phyloP scores from a whole-genome alignment of 2,797 vertebrate genomes.

The Danio aesculapii region DNA sequence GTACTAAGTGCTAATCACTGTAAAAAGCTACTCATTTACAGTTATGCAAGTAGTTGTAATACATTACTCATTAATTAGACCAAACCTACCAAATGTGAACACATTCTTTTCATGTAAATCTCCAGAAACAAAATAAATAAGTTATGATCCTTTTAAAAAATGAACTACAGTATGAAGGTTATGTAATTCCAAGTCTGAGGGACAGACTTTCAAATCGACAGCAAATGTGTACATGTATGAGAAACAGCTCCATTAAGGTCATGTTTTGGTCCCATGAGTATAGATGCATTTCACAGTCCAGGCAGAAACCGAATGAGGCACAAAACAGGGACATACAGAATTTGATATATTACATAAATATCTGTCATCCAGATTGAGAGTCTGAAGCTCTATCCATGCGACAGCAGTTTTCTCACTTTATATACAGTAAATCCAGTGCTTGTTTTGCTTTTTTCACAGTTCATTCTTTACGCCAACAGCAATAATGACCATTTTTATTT shows the following conservation, averaged over 20 bases:
- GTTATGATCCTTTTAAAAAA: neutral
- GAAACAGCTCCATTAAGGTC: constrained; percentile 27
- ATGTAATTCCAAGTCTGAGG: neutral
- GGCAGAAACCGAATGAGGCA: constrained; percentile 21
- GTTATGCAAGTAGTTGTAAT: too few species aligned
- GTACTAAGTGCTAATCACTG: too few species aligned
- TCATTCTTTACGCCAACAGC: neutral
- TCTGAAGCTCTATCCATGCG: constrained; percentile 16
- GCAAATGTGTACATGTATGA: neutral
- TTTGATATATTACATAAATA: constrained; percentile 44
- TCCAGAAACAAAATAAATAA: neutral
- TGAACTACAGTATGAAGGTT: neutral
- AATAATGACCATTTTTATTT: neutral
- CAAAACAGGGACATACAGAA: neutral
- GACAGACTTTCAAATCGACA: constrained; percentile 5
- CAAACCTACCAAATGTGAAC: too few species aligned
- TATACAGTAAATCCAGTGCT: constrained; percentile 2
- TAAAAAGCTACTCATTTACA: too few species aligned
- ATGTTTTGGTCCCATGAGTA: constrained; percentile 34
- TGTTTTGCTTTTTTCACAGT: neutral
- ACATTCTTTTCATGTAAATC: neutral
- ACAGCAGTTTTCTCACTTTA: neutral
- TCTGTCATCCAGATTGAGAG: constrained; percentile 30
- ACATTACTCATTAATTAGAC: too few species aligned
- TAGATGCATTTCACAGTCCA: constrained; percentile 12